Evolutionary conservation across 2,113 vertebrate species (phyloP).

Genomic region (Lamprologus sp.): DNA sequence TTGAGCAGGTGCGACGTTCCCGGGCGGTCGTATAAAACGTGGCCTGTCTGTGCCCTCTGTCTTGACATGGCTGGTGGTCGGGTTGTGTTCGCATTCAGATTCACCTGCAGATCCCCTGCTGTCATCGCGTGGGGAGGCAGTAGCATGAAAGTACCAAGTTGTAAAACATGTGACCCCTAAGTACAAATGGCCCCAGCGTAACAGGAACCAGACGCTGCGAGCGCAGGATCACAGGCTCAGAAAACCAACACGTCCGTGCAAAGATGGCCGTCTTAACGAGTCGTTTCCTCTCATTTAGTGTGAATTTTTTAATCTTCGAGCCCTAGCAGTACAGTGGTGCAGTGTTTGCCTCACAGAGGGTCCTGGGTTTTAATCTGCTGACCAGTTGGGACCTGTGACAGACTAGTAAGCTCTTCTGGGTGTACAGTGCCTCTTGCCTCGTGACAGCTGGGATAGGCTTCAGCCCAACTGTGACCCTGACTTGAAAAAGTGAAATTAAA

Average conservation of each 20-base stretch:
- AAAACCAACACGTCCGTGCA: neutral
- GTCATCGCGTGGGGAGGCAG: neutral
- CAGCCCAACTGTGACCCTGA: neutral
- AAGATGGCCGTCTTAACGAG: neutral
- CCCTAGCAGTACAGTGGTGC: neutral
- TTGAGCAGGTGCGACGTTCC: constrained; percentile 1
- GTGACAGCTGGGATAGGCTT: neutral
- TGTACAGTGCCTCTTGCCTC: neutral
- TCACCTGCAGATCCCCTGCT: constrained; percentile 13
- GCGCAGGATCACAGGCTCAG: neutral
- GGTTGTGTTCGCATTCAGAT: neutral
- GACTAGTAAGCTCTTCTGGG: accelerated
- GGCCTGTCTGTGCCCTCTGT: neutral
- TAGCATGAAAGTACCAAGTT: neutral
- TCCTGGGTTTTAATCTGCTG: neutral
- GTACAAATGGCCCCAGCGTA: neutral
- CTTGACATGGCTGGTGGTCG: neutral
- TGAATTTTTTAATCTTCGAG: neutral
- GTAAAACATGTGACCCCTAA: constrained; percentile 47
- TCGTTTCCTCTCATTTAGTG: neutral
- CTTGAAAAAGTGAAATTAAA: neutral
- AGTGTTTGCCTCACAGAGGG: neutral
- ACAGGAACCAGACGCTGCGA: constrained; percentile 4
- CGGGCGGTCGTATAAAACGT: neutral
- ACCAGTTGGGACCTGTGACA: neutral